Evolutionary conservation across 2,797 vertebrate genomes (phyloP).

Genomic region (Lepus oiostolus): DNA sequence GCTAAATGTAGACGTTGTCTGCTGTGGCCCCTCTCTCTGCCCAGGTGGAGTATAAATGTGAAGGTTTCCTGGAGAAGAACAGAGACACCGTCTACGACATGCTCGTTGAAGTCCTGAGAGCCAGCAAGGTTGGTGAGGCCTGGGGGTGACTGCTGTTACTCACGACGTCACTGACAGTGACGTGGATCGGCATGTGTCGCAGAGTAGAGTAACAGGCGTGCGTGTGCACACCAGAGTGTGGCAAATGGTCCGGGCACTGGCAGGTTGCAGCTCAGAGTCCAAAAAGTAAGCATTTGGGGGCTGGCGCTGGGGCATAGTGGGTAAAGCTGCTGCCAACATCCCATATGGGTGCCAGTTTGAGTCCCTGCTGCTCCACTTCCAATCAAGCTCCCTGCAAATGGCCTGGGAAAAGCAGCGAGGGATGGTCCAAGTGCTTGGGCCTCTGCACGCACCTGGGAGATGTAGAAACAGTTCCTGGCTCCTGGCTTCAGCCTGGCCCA

Average conservation of each 20-base stretch:
- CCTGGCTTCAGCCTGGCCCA: too few species aligned
- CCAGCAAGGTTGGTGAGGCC: constrained; percentile 93
- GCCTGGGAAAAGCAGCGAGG: too few species aligned
- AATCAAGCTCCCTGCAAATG: too few species aligned
- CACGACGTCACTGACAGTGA: background rate
- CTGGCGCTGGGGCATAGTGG: too few species aligned
- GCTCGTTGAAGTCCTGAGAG: constrained; percentile 93
- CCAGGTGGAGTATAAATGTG: constrained; percentile 97
- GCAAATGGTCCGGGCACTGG: background rate
- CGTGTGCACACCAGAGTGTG: background rate
- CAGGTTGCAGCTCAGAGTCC: background rate
- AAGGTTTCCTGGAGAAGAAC: constrained; percentile 99
- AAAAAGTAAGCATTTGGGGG: too few species aligned
- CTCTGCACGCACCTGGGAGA: too few species aligned
- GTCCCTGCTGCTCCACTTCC: too few species aligned
- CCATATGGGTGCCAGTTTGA: too few species aligned
- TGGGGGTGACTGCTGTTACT: background rate
- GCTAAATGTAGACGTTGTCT: background rate
- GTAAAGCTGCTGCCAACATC: too few species aligned
- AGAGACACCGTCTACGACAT: constrained; percentile 97
- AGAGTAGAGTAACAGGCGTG: background rate
- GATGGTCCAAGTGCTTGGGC: too few species aligned
- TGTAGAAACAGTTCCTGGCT: too few species aligned
- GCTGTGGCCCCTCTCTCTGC: constrained; percentile 55
- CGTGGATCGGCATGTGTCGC: too few species aligned